These are phyloP conservation scores for Noturus placidus DNA, from an alignment of 2,113 vertebrate genomes.

Conservation along the genomic window DNA sequence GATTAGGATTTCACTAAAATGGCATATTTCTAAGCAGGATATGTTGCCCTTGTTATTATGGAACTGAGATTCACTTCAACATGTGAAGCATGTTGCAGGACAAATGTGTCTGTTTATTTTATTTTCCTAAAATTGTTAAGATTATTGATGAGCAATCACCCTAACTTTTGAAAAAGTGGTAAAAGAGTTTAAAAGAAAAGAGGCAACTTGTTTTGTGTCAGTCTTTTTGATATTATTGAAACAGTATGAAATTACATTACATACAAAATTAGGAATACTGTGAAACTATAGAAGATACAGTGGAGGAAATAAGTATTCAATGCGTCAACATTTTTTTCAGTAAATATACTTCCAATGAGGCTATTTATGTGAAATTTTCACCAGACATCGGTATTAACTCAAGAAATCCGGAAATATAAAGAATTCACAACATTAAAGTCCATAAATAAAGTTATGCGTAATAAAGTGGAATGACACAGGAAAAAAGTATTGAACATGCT, in stretches of 20 bases:
- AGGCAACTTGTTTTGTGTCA: neutral
- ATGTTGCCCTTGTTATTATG: conserved; percentile 64
- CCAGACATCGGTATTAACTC: no score
- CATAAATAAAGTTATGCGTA: no score
- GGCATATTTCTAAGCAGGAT: conserved; percentile 61
- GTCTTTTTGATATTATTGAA: neutral
- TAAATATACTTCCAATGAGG: no score
- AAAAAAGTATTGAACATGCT: no score
- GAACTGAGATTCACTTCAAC: conserved; percentile 59
- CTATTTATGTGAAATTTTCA: no score
- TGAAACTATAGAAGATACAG: neutral
- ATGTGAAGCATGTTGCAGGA: conserved; percentile 42
- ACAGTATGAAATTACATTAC: neutral
- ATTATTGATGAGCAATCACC: neutral
- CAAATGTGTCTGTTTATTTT: conserved; percentile 1
- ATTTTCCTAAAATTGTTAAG: neutral
- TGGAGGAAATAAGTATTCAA: no score
- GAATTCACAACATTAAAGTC: no score
- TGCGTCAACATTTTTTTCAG: no score
- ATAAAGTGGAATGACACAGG: no score
- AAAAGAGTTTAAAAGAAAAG: neutral
- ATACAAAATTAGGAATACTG: neutral
- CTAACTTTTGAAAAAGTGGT: no score
- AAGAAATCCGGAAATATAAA: no score
- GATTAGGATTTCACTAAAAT: conserved; percentile 70